phyloP scores from a whole-genome alignment of 2,888 invertebrate genomes.

The Magallana nippona region DNA sequence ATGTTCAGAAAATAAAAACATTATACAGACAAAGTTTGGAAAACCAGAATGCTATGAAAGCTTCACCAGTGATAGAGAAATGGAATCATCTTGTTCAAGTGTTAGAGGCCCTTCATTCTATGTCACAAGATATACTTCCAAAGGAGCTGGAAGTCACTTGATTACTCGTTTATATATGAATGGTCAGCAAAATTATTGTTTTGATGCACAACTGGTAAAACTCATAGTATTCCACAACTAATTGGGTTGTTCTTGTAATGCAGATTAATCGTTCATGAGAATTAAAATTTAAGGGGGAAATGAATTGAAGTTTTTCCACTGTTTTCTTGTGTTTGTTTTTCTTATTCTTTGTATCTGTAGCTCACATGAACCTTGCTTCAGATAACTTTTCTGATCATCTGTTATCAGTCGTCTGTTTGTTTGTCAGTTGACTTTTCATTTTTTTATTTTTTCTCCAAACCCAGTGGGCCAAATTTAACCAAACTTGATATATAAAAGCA shows the following conservation, averaged over 20 bases:
- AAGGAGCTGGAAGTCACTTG: not conserved
- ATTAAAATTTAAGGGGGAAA: too few species aligned
- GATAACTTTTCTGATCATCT: not conserved
- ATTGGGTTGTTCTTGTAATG: too few species aligned
- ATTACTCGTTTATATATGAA: not conserved
- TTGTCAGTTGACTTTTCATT: not conserved
- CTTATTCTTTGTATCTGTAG: not conserved
- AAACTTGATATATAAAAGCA: not conserved
- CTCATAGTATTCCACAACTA: too few species aligned
- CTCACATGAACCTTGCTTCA: not conserved
- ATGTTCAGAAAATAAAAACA: not conserved
- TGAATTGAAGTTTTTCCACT: too few species aligned
- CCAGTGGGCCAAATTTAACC: not conserved
- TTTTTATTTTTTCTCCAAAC: not conserved
- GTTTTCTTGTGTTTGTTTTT: not conserved
- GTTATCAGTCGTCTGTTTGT: not conserved
- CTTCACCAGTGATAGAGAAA: not conserved
- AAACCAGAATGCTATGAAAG: not conserved
- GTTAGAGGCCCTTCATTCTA: not conserved
- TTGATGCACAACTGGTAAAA: too few species aligned
- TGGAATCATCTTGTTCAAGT: slow-evolving; percentile 7
- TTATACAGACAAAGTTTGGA: slow-evolving; percentile 2
- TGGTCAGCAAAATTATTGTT: too few species aligned
- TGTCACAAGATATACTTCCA: not conserved
- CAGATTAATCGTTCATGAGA: too few species aligned